These are phyloP conservation scores for Dasyprocta punctata DNA, from an alignment of 2,113 vertebrate genomes.

Conservation along the genomic window DNA sequence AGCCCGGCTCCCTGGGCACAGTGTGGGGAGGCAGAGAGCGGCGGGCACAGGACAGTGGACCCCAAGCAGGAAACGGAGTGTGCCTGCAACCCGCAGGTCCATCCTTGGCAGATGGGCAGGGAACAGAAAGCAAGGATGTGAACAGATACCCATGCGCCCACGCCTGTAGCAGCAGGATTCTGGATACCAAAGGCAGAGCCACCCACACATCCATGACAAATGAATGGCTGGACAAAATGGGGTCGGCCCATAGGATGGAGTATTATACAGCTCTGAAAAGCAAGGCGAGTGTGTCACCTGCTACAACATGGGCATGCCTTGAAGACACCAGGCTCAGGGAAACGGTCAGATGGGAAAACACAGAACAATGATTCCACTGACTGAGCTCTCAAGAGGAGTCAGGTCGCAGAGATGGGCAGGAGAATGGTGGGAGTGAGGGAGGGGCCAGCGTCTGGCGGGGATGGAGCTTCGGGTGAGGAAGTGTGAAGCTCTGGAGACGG, in stretches of 20 bases:
- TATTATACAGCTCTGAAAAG: background rate
- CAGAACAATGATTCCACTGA: background rate
- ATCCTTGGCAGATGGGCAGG: background rate
- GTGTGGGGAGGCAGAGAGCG: fast-evolving
- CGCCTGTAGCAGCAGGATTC: background rate
- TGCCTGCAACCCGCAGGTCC: background rate
- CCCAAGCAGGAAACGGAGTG: background rate
- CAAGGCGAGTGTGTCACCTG: too few relatives aligned
- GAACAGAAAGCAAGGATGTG: too few relatives aligned
- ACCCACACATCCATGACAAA: fast-evolving
- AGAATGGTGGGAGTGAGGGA: background rate
- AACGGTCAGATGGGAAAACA: too few relatives aligned
- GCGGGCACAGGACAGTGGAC: background rate
- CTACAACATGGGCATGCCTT: too few relatives aligned
- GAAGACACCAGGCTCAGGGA: background rate
- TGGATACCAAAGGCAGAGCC: too few relatives aligned
- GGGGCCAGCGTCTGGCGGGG: fast-evolving
- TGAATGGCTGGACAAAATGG: fast-evolving
- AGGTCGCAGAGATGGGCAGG: background rate
- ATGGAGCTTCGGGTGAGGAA: background rate
- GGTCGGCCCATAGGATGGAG: fast-evolving
- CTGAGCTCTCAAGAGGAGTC: background rate
- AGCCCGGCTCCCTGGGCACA: background rate
- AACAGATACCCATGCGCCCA: fast-evolving
- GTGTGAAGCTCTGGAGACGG: background rate